Conservation (phyloP, 2,797 vertebrate genomes). For the Peromyscus eremicus region DNA sequence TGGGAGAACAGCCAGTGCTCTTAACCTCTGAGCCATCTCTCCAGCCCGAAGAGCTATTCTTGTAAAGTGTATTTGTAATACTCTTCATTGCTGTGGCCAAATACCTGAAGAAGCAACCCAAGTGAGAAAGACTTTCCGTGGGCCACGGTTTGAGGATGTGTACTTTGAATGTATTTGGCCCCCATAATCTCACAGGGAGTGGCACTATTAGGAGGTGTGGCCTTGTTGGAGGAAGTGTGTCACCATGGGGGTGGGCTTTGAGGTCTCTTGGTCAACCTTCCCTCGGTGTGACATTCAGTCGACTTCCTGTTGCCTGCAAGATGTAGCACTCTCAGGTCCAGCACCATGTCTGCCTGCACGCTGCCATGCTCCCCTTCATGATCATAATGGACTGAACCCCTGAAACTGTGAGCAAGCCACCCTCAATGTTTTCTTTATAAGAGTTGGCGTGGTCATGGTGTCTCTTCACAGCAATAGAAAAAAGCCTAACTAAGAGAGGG, state of each 20-base stretch:
- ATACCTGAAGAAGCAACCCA: background rate
- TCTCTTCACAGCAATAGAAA: background rate
- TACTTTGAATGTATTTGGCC: background rate
- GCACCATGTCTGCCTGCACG: background rate
- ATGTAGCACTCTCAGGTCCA: background rate
- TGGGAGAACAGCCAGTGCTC: no score
- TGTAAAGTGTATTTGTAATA: background rate
- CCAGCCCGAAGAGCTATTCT: background rate
- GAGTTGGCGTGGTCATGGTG: background rate
- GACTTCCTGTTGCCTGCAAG: background rate
- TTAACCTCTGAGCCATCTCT: no score
- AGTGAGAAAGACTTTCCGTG: no score
- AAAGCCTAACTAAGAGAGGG: background rate
- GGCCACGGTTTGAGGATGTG: background rate
- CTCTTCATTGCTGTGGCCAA: background rate
- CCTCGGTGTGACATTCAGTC: background rate
- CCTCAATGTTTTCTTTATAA: background rate
- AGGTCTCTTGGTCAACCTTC: background rate
- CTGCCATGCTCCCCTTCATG: background rate
- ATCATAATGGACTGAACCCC: background rate
- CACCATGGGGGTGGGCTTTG: background rate
- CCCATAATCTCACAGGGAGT: background rate
- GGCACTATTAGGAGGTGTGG: background rate
- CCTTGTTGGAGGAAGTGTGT: background rate
- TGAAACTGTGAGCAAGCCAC: background rate